phyloP scores from a whole-genome alignment of 2,797 vertebrate genomes.

The Pagetopsis macropterus region DNA sequence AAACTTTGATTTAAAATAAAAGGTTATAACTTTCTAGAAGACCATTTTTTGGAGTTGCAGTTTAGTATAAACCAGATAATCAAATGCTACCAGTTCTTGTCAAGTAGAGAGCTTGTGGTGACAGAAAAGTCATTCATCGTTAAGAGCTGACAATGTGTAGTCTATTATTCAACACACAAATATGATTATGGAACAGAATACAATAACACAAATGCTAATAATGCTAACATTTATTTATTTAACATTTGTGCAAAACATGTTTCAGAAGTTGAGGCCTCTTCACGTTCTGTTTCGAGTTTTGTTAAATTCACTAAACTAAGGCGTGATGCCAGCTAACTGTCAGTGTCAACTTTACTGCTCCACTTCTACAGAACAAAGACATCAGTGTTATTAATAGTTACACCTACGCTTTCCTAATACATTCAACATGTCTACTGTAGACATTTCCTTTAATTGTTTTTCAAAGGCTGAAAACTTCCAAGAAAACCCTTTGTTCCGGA shows the following conservation, averaged over 20 bases:
- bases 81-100: background rate
- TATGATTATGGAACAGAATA: background rate
- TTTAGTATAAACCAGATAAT: background rate
- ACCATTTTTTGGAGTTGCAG: background rate
- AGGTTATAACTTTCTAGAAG: background rate
- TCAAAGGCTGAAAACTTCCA: background rate
- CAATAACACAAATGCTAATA: background rate
- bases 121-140: constrained; percentile 8
- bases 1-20: constrained; percentile 14
- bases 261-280: background rate
- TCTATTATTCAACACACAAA: background rate
- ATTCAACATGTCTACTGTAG: background rate
- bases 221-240: background rate
- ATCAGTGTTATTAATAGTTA: background rate
- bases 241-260: no score
- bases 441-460: background rate
- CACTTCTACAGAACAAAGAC: background rate
- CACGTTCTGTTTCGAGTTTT: no score
- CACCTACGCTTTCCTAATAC: background rate
- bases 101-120: background rate
- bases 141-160: background rate
- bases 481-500: background rate
- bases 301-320: background rate
- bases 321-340: background rate
- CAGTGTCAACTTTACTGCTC: background rate